These are phyloP conservation scores for Lacanobia wlatinum DNA, from an alignment of 2,888 invertebrate genomes.

Conservation along the genomic window DNA sequence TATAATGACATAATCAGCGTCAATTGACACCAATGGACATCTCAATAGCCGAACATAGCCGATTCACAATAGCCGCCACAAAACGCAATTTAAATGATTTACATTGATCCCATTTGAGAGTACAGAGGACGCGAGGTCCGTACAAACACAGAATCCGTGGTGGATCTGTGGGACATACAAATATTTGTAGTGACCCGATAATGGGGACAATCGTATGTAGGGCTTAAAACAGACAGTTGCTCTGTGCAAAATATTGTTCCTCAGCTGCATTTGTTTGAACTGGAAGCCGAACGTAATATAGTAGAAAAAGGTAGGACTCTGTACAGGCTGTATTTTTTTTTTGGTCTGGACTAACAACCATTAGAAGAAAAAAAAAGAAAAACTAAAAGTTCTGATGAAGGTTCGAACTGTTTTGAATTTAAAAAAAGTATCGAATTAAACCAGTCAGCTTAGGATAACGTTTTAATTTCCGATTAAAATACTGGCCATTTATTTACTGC, in stretches of 20 bases:
- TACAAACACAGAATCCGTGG: conserved; percentile 9
- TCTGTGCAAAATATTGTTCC: not conserved
- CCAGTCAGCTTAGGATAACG: no score
- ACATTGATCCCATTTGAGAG: conserved; percentile 13
- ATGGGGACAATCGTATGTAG: not conserved
- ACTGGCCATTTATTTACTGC: no score
- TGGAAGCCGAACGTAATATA: not conserved
- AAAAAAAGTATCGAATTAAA: not conserved
- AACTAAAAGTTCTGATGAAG: no score
- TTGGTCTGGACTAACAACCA: not conserved
- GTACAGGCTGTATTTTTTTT: not conserved
- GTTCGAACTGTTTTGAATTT: not conserved
- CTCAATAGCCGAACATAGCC: conserved; percentile 7
- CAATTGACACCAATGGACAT: conserved; percentile 36
- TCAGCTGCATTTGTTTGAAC: not conserved
- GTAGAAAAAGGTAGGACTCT: not conserved
- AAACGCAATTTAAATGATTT: conserved; percentile 39
- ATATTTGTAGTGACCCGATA: conserved; percentile 28
- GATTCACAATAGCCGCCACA: conserved; percentile 28
- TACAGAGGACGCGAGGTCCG: conserved; percentile 4
- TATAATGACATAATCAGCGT: not conserved
- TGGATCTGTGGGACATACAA: conserved; percentile 6
- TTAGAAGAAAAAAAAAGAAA: not conserved
- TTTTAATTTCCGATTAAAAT: not conserved
- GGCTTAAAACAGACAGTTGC: not conserved